A percentile compares a stretch with the other conserved stretches of the same genome.
These are phyloP conservation scores for Troilus luridus DNA, from an alignment of 2,888 invertebrate species.

Conservation along the genomic window DNA sequence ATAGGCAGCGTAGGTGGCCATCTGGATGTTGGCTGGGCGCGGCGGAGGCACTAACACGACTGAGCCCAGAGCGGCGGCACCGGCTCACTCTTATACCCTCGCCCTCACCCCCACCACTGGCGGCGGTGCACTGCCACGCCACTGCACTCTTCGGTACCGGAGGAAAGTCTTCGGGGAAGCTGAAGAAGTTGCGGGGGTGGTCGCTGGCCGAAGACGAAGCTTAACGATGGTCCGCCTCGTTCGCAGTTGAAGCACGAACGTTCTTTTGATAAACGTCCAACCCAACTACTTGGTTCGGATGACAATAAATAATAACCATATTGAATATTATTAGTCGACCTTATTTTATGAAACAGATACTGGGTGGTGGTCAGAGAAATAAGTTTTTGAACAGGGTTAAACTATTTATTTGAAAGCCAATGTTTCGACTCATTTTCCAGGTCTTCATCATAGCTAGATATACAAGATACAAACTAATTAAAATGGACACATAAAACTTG, in stretches of 20 bases:
- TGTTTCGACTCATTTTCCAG: too few relatives aligned
- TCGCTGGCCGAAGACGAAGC: not conserved
- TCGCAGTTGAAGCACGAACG: not conserved
- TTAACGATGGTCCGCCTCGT: not conserved
- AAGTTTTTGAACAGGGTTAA: too few relatives aligned
- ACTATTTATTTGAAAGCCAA: too few relatives aligned
- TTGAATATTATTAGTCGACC: too few relatives aligned
- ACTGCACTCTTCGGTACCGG: conserved; percentile 42
- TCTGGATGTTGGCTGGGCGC: conserved; percentile 67
- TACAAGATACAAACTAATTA: too few relatives aligned
- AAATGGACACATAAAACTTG: too few relatives aligned
- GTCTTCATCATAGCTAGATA: too few relatives aligned
- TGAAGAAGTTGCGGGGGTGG: conserved; percentile 1
- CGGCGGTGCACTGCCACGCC: conserved; percentile 45
- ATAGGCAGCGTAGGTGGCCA: conserved; percentile 94
- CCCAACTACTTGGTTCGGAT: too few relatives aligned
- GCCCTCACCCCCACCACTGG: conserved; percentile 53
- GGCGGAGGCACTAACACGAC: conserved; percentile 54
- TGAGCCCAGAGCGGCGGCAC: conserved; percentile 34
- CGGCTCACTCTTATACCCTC: conserved; percentile 41
- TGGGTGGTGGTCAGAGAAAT: too few relatives aligned
- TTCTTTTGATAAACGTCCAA: not conserved
- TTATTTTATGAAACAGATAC: too few relatives aligned
- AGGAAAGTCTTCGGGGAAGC: not conserved
- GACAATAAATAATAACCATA: too few relatives aligned